Percentiles rank a stretch among this genome's conserved stretches.
These are phyloP conservation scores for Platygyra sinensis DNA, from an alignment of 64 coral and sea anemone species.

Conservation along the genomic window DNA sequence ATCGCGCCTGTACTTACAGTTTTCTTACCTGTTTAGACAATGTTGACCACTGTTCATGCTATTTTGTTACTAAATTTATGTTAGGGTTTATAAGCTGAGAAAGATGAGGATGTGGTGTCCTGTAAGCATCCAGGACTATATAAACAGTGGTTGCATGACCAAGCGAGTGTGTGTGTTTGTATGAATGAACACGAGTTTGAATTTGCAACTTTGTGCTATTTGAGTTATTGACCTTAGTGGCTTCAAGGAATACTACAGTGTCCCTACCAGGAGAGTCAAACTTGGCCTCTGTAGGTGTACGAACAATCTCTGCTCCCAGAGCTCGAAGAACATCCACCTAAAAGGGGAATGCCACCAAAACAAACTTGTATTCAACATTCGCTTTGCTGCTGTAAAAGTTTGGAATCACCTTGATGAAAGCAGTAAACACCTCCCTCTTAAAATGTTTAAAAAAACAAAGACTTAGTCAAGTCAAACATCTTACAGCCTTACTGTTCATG, in stretches of 20 bases:
- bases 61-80: background rate
- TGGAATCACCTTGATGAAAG: too few species aligned
- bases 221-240: background rate
- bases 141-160: too few species aligned
- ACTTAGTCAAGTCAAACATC: too few species aligned
- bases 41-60: background rate
- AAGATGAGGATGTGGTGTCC: conserved; percentile 6
- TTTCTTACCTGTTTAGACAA: conserved; percentile 1
- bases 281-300: conserved; percentile 87
- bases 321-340: conserved; percentile 95
- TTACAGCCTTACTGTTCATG: too few species aligned
- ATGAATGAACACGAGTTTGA: background rate
- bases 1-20: background rate
- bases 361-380: too few species aligned
- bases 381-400: too few species aligned
- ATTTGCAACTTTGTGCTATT: background rate
- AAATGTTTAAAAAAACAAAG: too few species aligned
- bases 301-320: conserved; percentile 93
- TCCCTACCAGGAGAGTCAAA: conserved; percentile 91
- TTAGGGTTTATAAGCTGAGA: background rate
- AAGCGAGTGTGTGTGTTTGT: background rate
- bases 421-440: too few species aligned
- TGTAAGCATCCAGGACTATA: background rate
- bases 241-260: too few species aligned
- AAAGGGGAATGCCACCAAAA: too few species aligned